Base-by-base conservation (phyloP, 2,888 invertebrate species). In the Andricus quercusramuli region DNA sequence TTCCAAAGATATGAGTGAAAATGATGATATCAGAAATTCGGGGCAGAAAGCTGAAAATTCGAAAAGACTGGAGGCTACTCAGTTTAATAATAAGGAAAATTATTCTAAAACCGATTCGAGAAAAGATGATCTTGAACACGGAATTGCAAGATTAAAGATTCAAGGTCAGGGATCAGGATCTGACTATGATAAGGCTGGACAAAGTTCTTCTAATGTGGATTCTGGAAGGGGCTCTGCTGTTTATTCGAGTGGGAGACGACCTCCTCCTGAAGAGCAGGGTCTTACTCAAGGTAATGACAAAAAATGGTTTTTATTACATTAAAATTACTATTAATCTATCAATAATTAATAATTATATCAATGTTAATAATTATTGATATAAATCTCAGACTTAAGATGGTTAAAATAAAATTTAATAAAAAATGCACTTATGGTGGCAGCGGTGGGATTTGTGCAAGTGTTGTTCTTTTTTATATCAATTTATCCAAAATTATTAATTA, bases 211-310 rank as follows among this genome's bases (percentile, higher is more conserved):
- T 0, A 96, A 96, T 90, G 96, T 96, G 32, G 96, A 97, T 92
- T 96, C 96, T 0, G 96, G 96, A 25, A 93, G 96, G 85, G 96
- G 96, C n/a, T 96, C 96, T 90, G 96, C 96, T 9, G 96, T 96
- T 67, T 96, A 96, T 92, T 96, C 96, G 62, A 96, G 96, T 88
- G 96, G 96, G 3, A 93, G 96, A 83, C 93, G 95, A 87, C 95
- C 95, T 65, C 91, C 90, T 76, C 94, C 93, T 37, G 94, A 94
- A 84, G 93, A 90, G 88, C 92, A 85, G 82, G 89, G 84, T 76
- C 86, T 90, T 77, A 87, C 90, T 17, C 91, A 90, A 88, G 91
- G 93, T 91, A 25, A 15, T 22, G 29, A 62, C 25, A 86, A 77
- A 85, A n/a, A 22, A 44, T 8, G 8, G 8, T 9, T 9, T 37